phyloP scores from a whole-genome alignment of 2,888 invertebrate species.

The Zelleria hepariella region DNA sequence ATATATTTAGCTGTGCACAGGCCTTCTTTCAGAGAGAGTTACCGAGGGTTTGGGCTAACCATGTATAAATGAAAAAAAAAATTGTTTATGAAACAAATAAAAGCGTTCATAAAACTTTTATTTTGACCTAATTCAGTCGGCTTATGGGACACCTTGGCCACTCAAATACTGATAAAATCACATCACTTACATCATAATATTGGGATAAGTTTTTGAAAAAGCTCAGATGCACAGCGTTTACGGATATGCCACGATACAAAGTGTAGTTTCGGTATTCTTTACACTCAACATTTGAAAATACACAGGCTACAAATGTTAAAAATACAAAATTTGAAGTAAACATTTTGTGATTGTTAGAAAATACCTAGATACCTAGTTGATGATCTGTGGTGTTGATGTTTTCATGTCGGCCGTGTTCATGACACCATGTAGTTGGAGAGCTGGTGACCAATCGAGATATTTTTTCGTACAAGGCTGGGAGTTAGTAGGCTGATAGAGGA shows the following conservation, averaged over 20 bases:
- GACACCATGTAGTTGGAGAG: too few relatives aligned
- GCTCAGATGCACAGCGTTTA: slow-evolving; percentile 25
- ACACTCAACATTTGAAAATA: slow-evolving; percentile 12
- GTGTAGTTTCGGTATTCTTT: slow-evolving; percentile 39
- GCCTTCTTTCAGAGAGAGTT: too few relatives aligned
- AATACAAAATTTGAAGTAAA: background rate
- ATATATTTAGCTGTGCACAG: background rate
- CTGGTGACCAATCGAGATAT: too few relatives aligned
- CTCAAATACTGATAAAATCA: too few relatives aligned
- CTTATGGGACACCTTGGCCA: too few relatives aligned
- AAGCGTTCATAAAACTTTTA: background rate
- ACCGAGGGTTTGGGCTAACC: too few relatives aligned
- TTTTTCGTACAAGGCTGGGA: too few relatives aligned
- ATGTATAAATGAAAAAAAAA: too few relatives aligned
- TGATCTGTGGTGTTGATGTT: background rate
- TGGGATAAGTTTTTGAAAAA: slow-evolving; percentile 31
- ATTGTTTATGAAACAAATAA: too few relatives aligned
- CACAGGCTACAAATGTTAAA: background rate
- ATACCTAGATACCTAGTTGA: background rate
- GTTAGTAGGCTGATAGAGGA: too few relatives aligned
- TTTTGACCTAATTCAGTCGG: too few relatives aligned
- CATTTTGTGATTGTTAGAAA: background rate
- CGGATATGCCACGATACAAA: slow-evolving; percentile 38
- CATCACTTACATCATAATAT: slow-evolving; percentile 15
- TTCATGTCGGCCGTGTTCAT: too few relatives aligned